phyloP scores from a whole-genome alignment of 1,140 invertebrate genomes.

The Lordiphosa collinella region DNA sequence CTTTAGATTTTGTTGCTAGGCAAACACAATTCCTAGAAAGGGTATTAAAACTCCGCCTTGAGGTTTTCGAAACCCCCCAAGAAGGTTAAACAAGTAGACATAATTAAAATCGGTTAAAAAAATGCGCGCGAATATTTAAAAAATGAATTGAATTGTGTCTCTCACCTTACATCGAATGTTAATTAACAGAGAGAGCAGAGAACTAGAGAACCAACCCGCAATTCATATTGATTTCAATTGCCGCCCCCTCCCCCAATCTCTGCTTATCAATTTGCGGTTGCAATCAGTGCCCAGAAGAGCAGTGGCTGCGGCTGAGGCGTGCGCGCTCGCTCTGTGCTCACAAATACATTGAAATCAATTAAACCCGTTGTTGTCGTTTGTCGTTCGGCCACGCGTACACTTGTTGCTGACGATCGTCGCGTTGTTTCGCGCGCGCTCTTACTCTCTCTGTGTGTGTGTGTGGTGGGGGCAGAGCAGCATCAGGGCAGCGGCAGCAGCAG shows the following conservation, averaged over 20 bases:
- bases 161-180: conserved; percentile 29
- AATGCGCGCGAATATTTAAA: too few species aligned
- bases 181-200: conserved; percentile 30
- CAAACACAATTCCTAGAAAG: too few species aligned
- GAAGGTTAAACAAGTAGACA: too few species aligned
- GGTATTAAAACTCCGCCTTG: too few species aligned
- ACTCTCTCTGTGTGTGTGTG: conserved; percentile 12
- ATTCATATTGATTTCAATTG: conserved; percentile 35
- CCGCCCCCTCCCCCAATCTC: background rate
- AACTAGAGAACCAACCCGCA: conserved; percentile 5
- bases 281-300: conserved; percentile 50
- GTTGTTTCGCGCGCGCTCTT: conserved; percentile 4
- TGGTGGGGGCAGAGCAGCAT: conserved; percentile 5
- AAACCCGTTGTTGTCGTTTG: conserved; percentile 68
- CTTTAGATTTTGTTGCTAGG: too few species aligned
- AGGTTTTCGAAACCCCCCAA: too few species aligned
- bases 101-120: too few species aligned
- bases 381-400: conserved; percentile 63
- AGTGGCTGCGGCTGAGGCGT: conserved; percentile 20
- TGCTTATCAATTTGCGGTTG: conserved; percentile 56
- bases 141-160: conserved; percentile 9
- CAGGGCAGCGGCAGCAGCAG: conserved; percentile 11
- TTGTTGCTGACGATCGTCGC: conserved; percentile 44
- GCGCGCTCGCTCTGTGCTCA: conserved; percentile 46
- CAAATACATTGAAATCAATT: conserved; percentile 64